phyloP scores from a whole-genome alignment of 2,888 invertebrate genomes.

The Eretmocerus hayati region DNA sequence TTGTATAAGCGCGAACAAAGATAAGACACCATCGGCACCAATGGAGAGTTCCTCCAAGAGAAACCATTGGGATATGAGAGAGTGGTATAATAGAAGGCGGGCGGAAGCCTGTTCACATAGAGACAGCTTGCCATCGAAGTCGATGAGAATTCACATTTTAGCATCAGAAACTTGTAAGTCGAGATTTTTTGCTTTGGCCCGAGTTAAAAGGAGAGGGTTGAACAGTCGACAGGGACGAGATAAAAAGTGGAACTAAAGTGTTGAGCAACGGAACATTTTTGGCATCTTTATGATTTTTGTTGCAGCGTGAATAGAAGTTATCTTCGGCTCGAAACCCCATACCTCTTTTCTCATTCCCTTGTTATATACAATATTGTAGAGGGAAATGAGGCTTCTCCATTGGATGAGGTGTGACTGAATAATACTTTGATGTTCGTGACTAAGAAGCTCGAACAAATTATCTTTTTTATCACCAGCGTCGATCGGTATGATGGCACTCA shows the following conservation, averaged over 20 bases:
- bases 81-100: too few species aligned
- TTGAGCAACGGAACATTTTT: conserved; percentile 18
- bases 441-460: conserved; percentile 16
- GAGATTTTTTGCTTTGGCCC: too few species aligned
- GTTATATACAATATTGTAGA: too few species aligned
- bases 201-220: too few species aligned
- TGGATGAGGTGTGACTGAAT: not conserved
- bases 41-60: not conserved
- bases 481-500: conserved; percentile 2
- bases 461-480: conserved; percentile 16
- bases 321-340: too few species aligned
- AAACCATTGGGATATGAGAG: conserved; percentile 11
- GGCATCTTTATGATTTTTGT: conserved; percentile 18
- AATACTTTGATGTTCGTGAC: not conserved
- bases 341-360: too few species aligned
- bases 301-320: conserved; percentile 11
- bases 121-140: too few species aligned
- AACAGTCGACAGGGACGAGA: not conserved
- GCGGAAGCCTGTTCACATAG: too few species aligned
- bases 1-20: conserved; percentile 7
- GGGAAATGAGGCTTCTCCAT: too few species aligned
- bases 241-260: conserved; percentile 11
- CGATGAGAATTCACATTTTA: conserved; percentile 12
- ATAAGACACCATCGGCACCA: conserved; percentile 9
- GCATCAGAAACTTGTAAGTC: too few species aligned